Base-by-base conservation (phyloP, 2,888 invertebrate species). In the Heteromyza rotundicornis region DNA sequence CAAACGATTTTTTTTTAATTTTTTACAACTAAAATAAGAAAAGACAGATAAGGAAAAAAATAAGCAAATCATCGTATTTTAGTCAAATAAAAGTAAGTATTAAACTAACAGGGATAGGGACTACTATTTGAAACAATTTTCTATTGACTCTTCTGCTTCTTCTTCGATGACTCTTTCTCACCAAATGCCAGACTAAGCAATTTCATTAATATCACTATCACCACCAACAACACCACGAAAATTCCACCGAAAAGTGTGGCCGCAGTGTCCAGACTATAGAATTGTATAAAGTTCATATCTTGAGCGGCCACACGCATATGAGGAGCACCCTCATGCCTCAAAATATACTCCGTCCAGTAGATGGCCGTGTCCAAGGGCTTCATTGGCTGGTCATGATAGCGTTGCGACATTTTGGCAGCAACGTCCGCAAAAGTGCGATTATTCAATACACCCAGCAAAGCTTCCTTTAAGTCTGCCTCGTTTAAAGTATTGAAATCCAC, bases 291-390 rank as follows among this genome's bases (percentile, higher is more conserved):
- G 47, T 47, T 47, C 47, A 72, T 22, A 63, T 65, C 2, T 5
- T 19, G 17, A 5, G 19, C 72, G 1, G 72, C 71, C 1, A 71
- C 71, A 54, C 68, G 71, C 60, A 82, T 51, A 59, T 82, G 79
- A 0, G 69, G 59, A 0, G 80, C 80, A 2, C 82, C 81, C 24
- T 78, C 76, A 64, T 82, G 81, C 0, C 78, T 64, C 0, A 73
- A 60, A 0, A 82, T 67, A 65, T 81, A 80, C 63, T 82, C 82
- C 0, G 80, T 75, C 83, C 83, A 82, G 69, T 80, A 82, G 12
- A 80, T 67, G 1, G 80, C 82, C 0, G 71, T 72, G 7, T 82
- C 76, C 55, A 79, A 22, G 0, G 80, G 73, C 5, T 68, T 57
- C 50, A 77, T 63, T 0, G 80, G 80, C 32, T 81, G 81, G 72